Base-by-base conservation (phyloP, 92 coral and sea anemone genomes). In the Epizoanthus rinbou region DNA sequence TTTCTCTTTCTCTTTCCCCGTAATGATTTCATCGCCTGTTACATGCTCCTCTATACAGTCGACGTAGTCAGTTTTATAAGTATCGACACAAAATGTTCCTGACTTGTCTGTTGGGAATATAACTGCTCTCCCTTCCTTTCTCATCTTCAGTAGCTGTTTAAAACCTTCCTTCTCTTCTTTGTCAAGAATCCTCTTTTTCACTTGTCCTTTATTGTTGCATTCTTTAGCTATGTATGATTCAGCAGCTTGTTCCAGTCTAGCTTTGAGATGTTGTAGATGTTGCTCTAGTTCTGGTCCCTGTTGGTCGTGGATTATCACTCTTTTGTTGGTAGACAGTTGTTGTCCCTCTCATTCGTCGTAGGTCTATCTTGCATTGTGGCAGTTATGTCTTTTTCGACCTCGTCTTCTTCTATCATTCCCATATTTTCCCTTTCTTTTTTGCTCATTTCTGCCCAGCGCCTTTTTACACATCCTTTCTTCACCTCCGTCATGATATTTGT, bases 51-150 rank as follows among this genome's bases (percentile, higher is more conserved):
- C 28, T 50, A 69, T 69, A 25, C 54, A 37, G 16, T 69, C 54
- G 0, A 39, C 74, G 17, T 18, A 69, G 8, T 69, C n/a, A n/a
- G n/a, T 69, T 22, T 69, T 13, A 7, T 37, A 39, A 3, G 74
- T 15, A 54, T 69, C 74, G 1, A 69, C 50, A 14, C 28, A 17
- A 50, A 69, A 69, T 18, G 6, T 39, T 14, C 28, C 64, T 45
- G 80, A 74, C 43, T 74, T 74, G 63, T 21, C 80, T 0, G 80
- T 50, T 74, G 64, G 80, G 41, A 74, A 74, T n/a, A 74, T 74
- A 10, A 47, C 63, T 45, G 17, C 31, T 19, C 59, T 21, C 16
- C 79, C 79, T 73, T 73, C 79, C 79, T 73, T 73, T 73, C 18
- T 73, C 47, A 45, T 0, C 39, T 3, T 47, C 21, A 47, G 50